phyloP scores from a whole-genome alignment of 2,113 vertebrate species.

The Hipposideros armiger region DNA sequence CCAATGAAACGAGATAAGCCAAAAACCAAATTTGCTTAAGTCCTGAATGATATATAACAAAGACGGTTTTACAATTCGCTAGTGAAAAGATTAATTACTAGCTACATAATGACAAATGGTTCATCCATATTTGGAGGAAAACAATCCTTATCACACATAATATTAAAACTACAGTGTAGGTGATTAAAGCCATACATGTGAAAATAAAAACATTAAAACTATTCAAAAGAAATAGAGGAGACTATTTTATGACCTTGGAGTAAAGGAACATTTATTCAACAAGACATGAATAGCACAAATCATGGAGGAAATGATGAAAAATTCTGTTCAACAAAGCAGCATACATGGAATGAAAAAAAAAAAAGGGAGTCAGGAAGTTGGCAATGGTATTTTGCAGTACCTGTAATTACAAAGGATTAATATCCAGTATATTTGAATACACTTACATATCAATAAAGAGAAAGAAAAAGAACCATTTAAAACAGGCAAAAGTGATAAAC shows the following conservation, averaged over 20 bases:
- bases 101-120: not conserved
- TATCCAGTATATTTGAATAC: not conserved
- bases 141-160: not conserved
- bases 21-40: not conserved
- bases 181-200: not conserved
- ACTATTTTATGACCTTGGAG: not conserved
- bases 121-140: not conserved
- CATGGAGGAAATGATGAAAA: slow-evolving; percentile 30
- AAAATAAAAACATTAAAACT: not conserved
- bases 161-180: not conserved
- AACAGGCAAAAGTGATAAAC: not conserved
- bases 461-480: not conserved
- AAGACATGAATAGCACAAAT: not conserved
- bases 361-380: not conserved
- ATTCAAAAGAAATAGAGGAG: not conserved
- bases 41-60: not conserved
- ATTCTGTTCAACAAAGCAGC: not conserved
- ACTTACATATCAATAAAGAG: not conserved
- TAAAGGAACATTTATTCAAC: slow-evolving; percentile 11
- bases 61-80: not conserved
- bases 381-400: not conserved
- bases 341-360: not conserved
- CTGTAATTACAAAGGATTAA: not conserved
- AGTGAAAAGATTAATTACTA: not conserved
- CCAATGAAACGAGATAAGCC: not conserved